phyloP scores from a whole-genome alignment of 2,113 vertebrate species.

The Anas platyrhynchos region DNA sequence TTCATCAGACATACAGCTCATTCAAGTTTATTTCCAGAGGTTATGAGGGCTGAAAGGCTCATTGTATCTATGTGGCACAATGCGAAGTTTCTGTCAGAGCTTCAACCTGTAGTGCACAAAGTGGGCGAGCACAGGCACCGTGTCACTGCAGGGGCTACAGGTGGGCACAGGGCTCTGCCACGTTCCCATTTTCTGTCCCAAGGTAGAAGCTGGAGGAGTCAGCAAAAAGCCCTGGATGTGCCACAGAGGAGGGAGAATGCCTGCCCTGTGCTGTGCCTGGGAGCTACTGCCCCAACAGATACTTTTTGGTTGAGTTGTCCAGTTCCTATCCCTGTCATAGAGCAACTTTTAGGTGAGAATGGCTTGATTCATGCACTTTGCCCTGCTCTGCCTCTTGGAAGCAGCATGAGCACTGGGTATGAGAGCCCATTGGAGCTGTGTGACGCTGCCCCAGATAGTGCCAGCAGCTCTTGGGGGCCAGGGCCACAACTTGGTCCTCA shows the following conservation, averaged over 20 bases:
- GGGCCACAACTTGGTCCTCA: accelerated
- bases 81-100: accelerated
- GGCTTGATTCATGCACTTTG: not conserved
- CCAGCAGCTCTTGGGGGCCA: not conserved
- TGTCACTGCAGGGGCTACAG: not conserved
- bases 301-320: not conserved
- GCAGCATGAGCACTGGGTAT: not conserved
- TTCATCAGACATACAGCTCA: not conserved
- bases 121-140: accelerated
- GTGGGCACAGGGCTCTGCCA: not conserved
- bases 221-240: not conserved
- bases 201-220: not conserved
- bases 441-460: accelerated
- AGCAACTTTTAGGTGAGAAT: not conserved
- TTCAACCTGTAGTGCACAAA: accelerated
- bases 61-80: not conserved
- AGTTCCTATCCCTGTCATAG: not conserved
- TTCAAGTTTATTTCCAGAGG: not conserved
- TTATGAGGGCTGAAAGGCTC: not conserved
- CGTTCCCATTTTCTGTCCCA: not conserved
- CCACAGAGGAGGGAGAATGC: accelerated
- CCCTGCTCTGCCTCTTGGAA: not conserved
- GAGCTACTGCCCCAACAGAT: not conserved
- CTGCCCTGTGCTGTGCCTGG: not conserved
- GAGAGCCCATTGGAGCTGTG: accelerated